Base-by-base conservation (phyloP, 2,797 vertebrate genomes). In the Helostoma temminkii region DNA sequence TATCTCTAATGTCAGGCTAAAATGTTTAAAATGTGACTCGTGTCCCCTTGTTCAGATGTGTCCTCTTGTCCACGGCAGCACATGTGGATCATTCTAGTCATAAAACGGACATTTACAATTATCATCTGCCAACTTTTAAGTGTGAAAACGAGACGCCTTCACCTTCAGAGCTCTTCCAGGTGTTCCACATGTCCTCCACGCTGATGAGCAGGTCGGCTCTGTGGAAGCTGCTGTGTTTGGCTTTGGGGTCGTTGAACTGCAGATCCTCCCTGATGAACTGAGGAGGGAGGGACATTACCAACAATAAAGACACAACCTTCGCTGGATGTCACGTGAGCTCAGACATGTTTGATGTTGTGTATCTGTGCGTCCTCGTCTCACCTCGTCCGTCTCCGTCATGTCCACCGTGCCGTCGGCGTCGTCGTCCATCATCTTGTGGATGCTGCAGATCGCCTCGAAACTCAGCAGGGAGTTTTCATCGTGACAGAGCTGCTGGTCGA, bases 361-460 rank as follows among this genome's bases (percentile, higher is more conserved):
- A 1, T 11, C 10, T 36, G 34, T 7, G 39, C 18, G 34, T 36
- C 9, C 12, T 11, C 9, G 41, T 36, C 57, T 88, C 46, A 98
- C 97, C 96, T 94, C 97, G 0, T 97, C 96, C 0, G 97, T 97
- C 91, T 98, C 97, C 2, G 91, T 89, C 0, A 93, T 93, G 24
- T 98, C 97, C 83, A 98, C 96, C 0, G 95, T 95, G 43, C 97
- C 97, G 1, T 98, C 96, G 7, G 95, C 96, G 1, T 98, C 97
- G 0, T 98, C 97, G 1, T 98, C 97, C 97, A 98, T 98, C 90
- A 95, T 93, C 11, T 95, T 96, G 91, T 98, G 97, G 89, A 98
- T 95, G 89, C 91, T 95, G 82, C 94, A 93, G 55, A 98, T 94
- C 0, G 97, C 96, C 77, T 97, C 96, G 1, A 97, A 98, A 76